phyloP scores from a whole-genome alignment of 2,797 vertebrate genomes.

The Pangasius krempfi region DNA sequence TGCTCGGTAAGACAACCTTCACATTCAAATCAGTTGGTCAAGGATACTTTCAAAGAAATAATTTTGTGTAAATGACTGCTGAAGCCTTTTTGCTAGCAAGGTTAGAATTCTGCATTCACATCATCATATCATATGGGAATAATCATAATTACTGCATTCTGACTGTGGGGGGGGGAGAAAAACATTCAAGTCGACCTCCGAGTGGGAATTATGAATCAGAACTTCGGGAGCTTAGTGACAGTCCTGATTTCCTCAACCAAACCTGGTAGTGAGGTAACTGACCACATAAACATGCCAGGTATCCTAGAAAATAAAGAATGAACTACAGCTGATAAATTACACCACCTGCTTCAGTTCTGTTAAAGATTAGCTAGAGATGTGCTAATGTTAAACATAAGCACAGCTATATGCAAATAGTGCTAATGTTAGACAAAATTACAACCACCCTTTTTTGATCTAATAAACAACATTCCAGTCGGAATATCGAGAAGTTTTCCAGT shows the following conservation, averaged over 20 bases:
- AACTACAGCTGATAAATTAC: background rate
- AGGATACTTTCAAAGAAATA: background rate
- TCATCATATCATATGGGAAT: background rate
- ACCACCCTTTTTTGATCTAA: background rate
- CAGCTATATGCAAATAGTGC: background rate
- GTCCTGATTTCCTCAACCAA: background rate
- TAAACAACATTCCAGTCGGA: background rate
- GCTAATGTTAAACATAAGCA: background rate
- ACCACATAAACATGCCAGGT: background rate
- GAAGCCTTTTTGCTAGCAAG: background rate
- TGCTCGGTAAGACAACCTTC: background rate
- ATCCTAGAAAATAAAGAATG: background rate
- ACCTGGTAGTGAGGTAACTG: background rate
- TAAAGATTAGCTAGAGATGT: background rate
- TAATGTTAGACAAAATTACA: background rate
- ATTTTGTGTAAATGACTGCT: background rate
- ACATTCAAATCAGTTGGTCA: background rate
- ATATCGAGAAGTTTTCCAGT: background rate
- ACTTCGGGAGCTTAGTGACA: background rate
- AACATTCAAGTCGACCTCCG: background rate
- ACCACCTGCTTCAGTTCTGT: constrained; percentile 2
- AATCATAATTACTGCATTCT: background rate
- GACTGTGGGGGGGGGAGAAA: too few species aligned
- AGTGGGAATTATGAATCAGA: background rate
- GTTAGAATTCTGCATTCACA: background rate